These are phyloP conservation scores for Rhinogobius similis DNA, from an alignment of 2,113 vertebrate genomes.

Conservation along the genomic window DNA sequence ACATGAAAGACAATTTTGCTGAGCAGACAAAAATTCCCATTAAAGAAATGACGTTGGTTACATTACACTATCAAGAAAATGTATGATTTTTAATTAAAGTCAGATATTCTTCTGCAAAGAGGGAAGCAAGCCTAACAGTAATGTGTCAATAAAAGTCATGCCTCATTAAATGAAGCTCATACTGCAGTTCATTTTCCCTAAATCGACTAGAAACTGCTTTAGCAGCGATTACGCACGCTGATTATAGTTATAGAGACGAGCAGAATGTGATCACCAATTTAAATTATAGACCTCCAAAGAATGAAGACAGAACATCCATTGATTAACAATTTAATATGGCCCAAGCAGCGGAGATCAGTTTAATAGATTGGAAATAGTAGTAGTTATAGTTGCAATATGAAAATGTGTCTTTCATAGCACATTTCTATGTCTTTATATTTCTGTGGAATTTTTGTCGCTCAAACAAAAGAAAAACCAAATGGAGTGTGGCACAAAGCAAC, in stretches of 20 bases:
- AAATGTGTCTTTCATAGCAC: not conserved
- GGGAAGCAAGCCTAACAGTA: conserved; percentile 3
- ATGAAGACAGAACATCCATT: not conserved
- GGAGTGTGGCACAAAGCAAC: too few relatives aligned
- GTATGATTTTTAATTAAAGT: conserved; percentile 10
- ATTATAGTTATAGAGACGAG: not conserved
- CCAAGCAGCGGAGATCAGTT: not conserved
- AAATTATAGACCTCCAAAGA: conserved; percentile 4
- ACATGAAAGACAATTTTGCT: not conserved
- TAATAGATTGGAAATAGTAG: not conserved
- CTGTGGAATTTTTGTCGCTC: not conserved
- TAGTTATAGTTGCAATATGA: not conserved
- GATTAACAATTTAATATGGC: not conserved
- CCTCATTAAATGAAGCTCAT: conserved; percentile 39
- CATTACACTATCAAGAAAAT: not conserved
- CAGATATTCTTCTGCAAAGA: conserved; percentile 5
- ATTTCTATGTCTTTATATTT: not conserved
- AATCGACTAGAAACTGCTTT: conserved; percentile 35
- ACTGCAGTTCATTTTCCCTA: conserved; percentile 40
- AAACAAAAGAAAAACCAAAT: not conserved
- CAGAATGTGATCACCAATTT: not conserved
- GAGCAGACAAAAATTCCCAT: not conserved
- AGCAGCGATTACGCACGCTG: conserved; percentile 22
- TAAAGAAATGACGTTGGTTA: not conserved
- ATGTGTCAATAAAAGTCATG: conserved; percentile 35